Conservation (phyloP, 64 coral and sea anemone species). For the Stichodactyla mertensii region DNA sequence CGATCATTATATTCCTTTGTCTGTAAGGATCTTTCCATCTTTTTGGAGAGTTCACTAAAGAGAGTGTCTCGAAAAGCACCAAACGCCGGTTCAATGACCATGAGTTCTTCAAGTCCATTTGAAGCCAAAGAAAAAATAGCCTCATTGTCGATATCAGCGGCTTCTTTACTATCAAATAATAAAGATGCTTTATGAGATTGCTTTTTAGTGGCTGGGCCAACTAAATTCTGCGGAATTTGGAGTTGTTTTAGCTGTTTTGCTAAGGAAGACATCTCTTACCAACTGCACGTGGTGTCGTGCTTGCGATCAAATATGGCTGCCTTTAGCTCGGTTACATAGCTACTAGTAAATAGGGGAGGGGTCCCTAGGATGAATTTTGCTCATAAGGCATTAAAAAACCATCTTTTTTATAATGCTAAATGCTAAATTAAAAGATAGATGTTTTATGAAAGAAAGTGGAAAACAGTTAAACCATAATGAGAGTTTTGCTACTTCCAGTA, state of each 20-base stretch:
- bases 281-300: slow-evolving; percentile 38
- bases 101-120: slow-evolving; percentile 91
- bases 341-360: background rate
- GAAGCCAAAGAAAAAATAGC: slow-evolving; percentile 82
- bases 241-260: slow-evolving; percentile 86
- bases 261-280: slow-evolving; percentile 79
- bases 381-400: too few relatives aligned
- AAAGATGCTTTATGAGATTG: slow-evolving; percentile 76
- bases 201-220: slow-evolving; percentile 54
- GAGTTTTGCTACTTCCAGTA: too few relatives aligned
- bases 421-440: too few relatives aligned
- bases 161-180: slow-evolving; percentile 89
- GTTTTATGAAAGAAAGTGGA: too few relatives aligned
- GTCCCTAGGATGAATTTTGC: background rate
- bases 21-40: slow-evolving; percentile 70
- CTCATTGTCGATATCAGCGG: slow-evolving; percentile 91
- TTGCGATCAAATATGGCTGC: slow-evolving; percentile 1
- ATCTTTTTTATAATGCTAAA: too few relatives aligned
- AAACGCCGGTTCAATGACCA: slow-evolving; percentile 65
- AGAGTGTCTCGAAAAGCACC: slow-evolving; percentile 53
- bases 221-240: slow-evolving; percentile 79
- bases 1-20: slow-evolving; percentile 76
- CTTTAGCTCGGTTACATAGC: background rate
- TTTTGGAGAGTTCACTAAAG: slow-evolving; percentile 81
- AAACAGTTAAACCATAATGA: too few relatives aligned